Percentiles rank a stretch among this genome's conserved stretches.
Conservation (phyloP, 2,888 invertebrate genomes). For the Epinotia bilunana region DNA sequence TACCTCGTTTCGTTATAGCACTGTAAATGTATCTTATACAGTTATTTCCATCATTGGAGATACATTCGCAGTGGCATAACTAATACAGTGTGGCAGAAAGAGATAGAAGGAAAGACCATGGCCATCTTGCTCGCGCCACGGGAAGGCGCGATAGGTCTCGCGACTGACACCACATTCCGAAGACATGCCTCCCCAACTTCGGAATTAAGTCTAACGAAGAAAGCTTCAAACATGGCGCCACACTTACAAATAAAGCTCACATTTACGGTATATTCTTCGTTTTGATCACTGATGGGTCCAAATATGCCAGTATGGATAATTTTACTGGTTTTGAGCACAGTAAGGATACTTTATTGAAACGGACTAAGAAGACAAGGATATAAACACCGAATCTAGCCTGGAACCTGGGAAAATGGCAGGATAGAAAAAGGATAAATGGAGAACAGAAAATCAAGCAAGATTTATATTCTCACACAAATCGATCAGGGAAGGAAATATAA, state of each 20-base stretch:
- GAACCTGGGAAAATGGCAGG: background rate
- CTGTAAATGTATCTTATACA: slow-evolving; percentile 16
- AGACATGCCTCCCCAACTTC: slow-evolving; percentile 34
- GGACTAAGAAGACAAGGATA: background rate
- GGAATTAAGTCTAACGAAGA: slow-evolving; percentile 39
- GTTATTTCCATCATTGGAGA: slow-evolving; percentile 40
- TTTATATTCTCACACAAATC: background rate
- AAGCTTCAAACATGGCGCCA: slow-evolving; percentile 42
- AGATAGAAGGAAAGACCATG: slow-evolving; percentile 67
- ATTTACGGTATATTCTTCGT: slow-evolving; percentile 25
- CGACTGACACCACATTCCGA: slow-evolving; percentile 62
- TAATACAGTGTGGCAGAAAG: slow-evolving; percentile 66
- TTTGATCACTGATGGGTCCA: slow-evolving; percentile 37
- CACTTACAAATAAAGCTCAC: slow-evolving; percentile 43
- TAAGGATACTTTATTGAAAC: background rate
- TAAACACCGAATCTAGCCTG: background rate
- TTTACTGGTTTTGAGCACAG: background rate
- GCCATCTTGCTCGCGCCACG: slow-evolving; percentile 83
- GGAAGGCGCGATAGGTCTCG: slow-evolving; percentile 60
- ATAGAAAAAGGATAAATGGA: background rate
- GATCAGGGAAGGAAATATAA: background rate
- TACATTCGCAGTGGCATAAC: slow-evolving; percentile 62
- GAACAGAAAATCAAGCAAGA: background rate
- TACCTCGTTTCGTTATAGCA: slow-evolving; percentile 69
- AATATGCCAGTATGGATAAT: slow-evolving; percentile 31